Base-by-base conservation (phyloP, 2,797 vertebrate species). In the Hirundo rustica region DNA sequence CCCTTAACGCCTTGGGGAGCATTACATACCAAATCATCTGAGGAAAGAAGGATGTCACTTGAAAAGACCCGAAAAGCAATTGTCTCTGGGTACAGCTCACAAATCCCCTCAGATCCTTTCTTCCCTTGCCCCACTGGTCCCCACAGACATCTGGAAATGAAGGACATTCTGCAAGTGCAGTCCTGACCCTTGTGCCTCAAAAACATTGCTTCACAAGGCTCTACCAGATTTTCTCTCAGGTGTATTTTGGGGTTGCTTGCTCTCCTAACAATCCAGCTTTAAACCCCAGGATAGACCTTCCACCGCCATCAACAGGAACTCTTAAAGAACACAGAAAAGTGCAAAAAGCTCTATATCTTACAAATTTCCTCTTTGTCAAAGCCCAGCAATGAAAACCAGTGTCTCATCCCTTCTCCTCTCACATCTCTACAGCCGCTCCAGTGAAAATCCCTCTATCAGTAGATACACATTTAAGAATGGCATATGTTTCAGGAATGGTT, bases 71-170 rank as follows among this genome's bases (percentile, higher is more conserved):
- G 15, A 55, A 57, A 47, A 92, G 54, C 17, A 53, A 44, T 1
- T 55, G 8, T 48, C 25, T 81, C 40, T 64, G 25, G 10, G 36
- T 27, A 40, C 48, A 71, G 22, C 27, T 78, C 10, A 7, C 29
- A 72, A 61, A 65, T 7, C 9, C 16, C 16, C 50, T 68, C 71
- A 61, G 47, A 84, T 50, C 13, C n/a, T 23, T 57, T n/a, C 42
- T 72, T 68, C 23, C n/a, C 18, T 26, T 36, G 58, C 55, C 32
- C 40, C 34, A n/a, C 16, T 78, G 0, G 0, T 61, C 20, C 27
- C 29, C 67, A 40, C 16, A 57, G 12, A 72, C 0, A 2, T 11
- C 38, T 75, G 54, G n/a, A 57, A 92, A 66, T 1, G 4, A 27
- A 81, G n/a, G 13, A 3, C 5, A 68, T 50, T 79, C 45, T 60